Evolutionary conservation across 2,888 invertebrate species (phyloP).

Genomic region (Drosophila melanocephala): DNA sequence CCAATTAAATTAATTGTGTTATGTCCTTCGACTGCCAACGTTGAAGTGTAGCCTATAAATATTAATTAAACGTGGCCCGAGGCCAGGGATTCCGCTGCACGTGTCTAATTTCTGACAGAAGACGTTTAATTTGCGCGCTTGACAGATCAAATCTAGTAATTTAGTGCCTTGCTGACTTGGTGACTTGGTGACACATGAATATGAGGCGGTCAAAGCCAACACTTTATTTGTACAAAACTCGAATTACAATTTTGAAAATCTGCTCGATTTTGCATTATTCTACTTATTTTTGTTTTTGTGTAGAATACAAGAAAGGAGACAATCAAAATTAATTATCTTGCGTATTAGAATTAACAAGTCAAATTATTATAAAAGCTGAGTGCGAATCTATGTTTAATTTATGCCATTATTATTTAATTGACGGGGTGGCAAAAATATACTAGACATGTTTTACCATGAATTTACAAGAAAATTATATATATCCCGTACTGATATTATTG

Average conservation of each 20-base stretch:
- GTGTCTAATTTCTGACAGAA: constrained; percentile 1
- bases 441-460: neutral
- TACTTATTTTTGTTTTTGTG: neutral
- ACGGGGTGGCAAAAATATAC: neutral
- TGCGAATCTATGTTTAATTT: neutral
- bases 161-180: neutral
- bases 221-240: neutral
- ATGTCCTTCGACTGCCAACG: constrained; percentile 2
- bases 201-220: neutral
- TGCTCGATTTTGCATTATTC: neutral
- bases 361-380: neutral
- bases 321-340: neutral
- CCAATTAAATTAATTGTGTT: constrained; percentile 60
- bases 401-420: constrained; percentile 1
- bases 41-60: constrained; percentile 21
- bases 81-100: neutral
- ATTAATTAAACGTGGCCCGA: constrained; percentile 25
- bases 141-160: constrained; percentile 4
- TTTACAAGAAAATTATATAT: neutral
- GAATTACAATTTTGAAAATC: neutral
- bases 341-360: neutral
- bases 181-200: neutral
- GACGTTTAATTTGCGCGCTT: neutral
- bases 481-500: neutral
- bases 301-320: neutral